phyloP scores from a whole-genome alignment of 2,113 vertebrate species.

The Callospermophilus lateralis region DNA sequence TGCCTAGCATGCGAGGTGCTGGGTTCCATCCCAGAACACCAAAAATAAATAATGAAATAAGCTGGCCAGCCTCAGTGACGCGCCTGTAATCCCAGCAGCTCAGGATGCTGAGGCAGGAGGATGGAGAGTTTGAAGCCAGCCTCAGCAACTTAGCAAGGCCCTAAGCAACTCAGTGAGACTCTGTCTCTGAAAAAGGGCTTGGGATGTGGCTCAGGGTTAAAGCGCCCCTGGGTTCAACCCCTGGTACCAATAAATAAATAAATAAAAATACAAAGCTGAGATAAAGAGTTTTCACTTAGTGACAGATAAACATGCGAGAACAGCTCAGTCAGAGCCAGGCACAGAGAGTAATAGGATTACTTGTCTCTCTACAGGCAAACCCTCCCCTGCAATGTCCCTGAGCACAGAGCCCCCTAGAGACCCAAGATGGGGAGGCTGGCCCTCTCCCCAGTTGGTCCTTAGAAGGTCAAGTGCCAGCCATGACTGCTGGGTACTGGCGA shows the following conservation, averaged over 20 bases:
- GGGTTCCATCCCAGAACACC: neutral
- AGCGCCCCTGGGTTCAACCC: neutral
- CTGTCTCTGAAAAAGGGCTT: neutral
- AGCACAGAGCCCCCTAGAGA: neutral
- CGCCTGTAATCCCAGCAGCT: too few species aligned
- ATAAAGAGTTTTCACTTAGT: too few species aligned
- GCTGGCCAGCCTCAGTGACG: neutral
- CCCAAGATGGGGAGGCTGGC: neutral
- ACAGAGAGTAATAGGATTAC: neutral
- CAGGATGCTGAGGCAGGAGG: neutral
- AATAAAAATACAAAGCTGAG: too few species aligned
- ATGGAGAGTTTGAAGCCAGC: neutral
- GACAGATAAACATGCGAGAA: neutral
- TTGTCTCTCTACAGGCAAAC: neutral
- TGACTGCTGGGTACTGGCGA: slow-evolving; percentile 67
- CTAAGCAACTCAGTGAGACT: neutral
- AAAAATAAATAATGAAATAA: too few species aligned
- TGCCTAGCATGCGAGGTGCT: neutral
- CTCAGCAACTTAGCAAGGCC: neutral
- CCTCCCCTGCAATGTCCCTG: neutral
- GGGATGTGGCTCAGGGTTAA: neutral
- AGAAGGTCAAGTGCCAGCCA: slow-evolving; percentile 74
- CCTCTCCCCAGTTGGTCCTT: neutral
- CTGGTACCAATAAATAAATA: neutral
- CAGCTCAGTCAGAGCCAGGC: neutral